These are phyloP conservation scores for Diadromus collaris DNA, from an alignment of 2,888 invertebrate species.

Conservation along the genomic window DNA sequence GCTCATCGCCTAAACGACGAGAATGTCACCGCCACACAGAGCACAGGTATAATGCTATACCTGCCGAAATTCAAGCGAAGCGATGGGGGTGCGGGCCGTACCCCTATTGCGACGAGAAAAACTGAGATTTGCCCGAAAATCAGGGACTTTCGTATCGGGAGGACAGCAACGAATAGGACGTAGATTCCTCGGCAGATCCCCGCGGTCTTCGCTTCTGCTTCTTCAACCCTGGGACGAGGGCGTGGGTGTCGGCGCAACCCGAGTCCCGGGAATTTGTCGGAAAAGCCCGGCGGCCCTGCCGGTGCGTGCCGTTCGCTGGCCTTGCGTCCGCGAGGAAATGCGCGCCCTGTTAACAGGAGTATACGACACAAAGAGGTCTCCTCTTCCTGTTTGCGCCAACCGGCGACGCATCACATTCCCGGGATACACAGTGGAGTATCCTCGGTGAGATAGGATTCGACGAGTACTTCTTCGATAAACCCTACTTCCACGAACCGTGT, in stretches of 20 bases:
- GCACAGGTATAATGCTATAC: slow-evolving; percentile 18
- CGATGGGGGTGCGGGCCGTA: slow-evolving; percentile 47
- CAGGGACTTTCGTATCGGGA: slow-evolving; percentile 75
- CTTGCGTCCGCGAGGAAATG: slow-evolving; percentile 67
- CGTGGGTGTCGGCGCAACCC: slow-evolving; percentile 37
- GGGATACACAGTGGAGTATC: slow-evolving; percentile 17
- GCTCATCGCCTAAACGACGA: neutral
- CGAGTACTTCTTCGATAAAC: neutral
- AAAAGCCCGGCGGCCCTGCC: slow-evolving; percentile 18
- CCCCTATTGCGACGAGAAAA: slow-evolving; percentile 69
- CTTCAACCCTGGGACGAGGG: slow-evolving; percentile 35
- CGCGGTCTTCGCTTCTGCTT: neutral
- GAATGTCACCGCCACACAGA: neutral
- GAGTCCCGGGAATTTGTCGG: slow-evolving; percentile 51
- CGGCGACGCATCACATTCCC: slow-evolving; percentile 31
- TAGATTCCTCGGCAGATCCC: slow-evolving; percentile 49
- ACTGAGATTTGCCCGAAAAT: slow-evolving; percentile 77
- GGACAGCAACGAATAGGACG: slow-evolving; percentile 64
- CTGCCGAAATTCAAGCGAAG: slow-evolving; percentile 23
- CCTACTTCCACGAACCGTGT: no score
- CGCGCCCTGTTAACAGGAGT: slow-evolving; percentile 76
- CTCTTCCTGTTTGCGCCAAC: slow-evolving; percentile 42
- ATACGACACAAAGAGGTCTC: slow-evolving; percentile 69
- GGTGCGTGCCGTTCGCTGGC: slow-evolving; percentile 36
- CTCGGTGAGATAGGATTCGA: neutral